Base-by-base conservation (phyloP, 2,888 invertebrate species). In the Neuroscelio doddi region DNA sequence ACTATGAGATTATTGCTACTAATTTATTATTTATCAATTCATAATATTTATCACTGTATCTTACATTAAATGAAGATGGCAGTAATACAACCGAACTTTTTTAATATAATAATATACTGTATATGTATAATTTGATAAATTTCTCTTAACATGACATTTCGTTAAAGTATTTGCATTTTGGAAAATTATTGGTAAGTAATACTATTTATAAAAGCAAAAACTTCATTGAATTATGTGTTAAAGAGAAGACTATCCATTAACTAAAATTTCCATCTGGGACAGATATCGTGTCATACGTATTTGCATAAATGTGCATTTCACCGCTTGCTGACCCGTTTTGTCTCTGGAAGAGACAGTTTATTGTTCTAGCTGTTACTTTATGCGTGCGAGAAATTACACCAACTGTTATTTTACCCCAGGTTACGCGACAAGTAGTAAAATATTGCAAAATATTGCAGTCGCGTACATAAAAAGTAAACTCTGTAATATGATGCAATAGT, bases 261-360 rank as follows among this genome's bases (percentile, higher is more conserved):
- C 68, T 61, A 61, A 68, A 56, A 68, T 68, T 68, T 47, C 53
- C 64, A 68, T 61, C 64, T 64, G 67, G 47, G 32, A 49, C 52
- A 36, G 64, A 64, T 63, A 64, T 52, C 52, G 42, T 26, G 47
- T 21, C 39, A 14, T 47, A 21, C 17, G 26, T 50, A 68, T 64
- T 68, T 61, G 61, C 64, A 68, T 68, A 50, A 57, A 63, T 64
- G 57, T 45, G 56, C 63, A 59, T 56, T 64, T 64, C 61, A 61
- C 59, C 61, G 57, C 56, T 38, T 56, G 45, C 36, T 61, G 61
- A 50, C 51, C 50, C 64, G 38, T 61, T 58, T 64, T 41, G 49
- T 59, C 47, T 9, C 67, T 49, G 59, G 34, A 27, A 32, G 64
- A 34, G 67, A 64, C 61, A 59, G 56, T 52, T 67, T 67, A 67